Conservation (phyloP, 2,888 invertebrate genomes). For the Limnephilus auricula region DNA sequence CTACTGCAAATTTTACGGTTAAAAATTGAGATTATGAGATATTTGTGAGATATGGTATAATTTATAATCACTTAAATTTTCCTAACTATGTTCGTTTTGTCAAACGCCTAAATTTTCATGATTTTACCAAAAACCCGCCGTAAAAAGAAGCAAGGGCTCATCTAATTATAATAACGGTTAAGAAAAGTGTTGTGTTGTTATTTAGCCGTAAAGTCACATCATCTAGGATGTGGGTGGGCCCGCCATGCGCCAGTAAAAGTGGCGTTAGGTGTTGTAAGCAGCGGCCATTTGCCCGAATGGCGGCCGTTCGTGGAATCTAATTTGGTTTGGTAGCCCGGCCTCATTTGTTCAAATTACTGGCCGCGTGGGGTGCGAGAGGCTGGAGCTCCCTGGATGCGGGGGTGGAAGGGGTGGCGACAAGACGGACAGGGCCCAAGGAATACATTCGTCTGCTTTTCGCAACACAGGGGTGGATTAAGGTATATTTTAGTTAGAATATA, state of each 20-base stretch:
- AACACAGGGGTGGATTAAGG: not conserved
- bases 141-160: not conserved
- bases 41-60: no score
- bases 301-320: slow-evolving; percentile 78
- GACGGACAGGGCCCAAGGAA: not conserved
- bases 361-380: slow-evolving; percentile 24
- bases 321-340: slow-evolving; percentile 81
- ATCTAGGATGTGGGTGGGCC: not conserved
- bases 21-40: no score
- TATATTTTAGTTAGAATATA: not conserved
- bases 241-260: not conserved
- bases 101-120: not conserved
- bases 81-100: not conserved
- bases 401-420: not conserved
- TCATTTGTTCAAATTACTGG: slow-evolving; percentile 82
- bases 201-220: slow-evolving; percentile 13
- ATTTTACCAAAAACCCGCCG: not conserved
- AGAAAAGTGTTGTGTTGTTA: not conserved
- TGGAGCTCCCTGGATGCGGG: not conserved
- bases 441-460: not conserved
- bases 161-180: not conserved
- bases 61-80: not conserved
- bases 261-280: slow-evolving; percentile 48
- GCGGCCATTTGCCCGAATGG: slow-evolving; percentile 60
- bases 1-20: no score